A percentile compares a stretch with the other conserved stretches of the same genome.
phyloP scores from a whole-genome alignment of 1,140 invertebrate genomes.

The Psix sp. region DNA sequence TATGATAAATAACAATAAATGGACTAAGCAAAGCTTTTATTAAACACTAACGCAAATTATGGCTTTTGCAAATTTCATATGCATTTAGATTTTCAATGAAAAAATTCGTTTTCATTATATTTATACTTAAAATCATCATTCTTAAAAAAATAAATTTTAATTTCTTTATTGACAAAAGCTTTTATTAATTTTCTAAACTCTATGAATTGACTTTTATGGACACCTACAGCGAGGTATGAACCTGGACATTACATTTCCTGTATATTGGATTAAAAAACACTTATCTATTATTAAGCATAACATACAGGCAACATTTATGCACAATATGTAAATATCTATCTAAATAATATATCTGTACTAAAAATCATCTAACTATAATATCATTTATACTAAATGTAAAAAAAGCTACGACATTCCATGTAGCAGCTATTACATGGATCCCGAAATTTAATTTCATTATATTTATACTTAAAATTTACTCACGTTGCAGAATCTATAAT shows the following conservation, averaged over 20 bases:
- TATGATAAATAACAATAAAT: not conserved
- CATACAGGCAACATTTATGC: not conserved
- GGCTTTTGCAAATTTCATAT: not conserved
- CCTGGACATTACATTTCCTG: slow-evolving; percentile 2
- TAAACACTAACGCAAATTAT: not conserved
- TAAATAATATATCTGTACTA: too few relatives aligned
- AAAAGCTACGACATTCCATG: not conserved
- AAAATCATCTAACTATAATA: too few relatives aligned
- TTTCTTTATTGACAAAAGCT: slow-evolving; percentile 9
- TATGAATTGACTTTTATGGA: not conserved
- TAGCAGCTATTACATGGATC: not conserved
- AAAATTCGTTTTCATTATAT: not conserved
- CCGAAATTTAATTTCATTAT: not conserved
- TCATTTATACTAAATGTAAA: too few relatives aligned
- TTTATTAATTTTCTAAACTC: slow-evolving; percentile 11
- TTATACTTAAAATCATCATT: too few relatives aligned
- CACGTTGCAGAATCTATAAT: too few relatives aligned
- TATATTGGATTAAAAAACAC: not conserved
- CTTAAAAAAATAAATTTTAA: not conserved
- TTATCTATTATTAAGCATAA: not conserved
- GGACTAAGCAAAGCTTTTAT: not conserved
- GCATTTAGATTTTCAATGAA: not conserved
- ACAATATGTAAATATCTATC: not conserved
- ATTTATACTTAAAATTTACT: too few relatives aligned
- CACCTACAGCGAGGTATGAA: slow-evolving; percentile 13